phyloP scores from a whole-genome alignment of 2,797 vertebrate species.

The Arnoldichthys spilopterus region DNA sequence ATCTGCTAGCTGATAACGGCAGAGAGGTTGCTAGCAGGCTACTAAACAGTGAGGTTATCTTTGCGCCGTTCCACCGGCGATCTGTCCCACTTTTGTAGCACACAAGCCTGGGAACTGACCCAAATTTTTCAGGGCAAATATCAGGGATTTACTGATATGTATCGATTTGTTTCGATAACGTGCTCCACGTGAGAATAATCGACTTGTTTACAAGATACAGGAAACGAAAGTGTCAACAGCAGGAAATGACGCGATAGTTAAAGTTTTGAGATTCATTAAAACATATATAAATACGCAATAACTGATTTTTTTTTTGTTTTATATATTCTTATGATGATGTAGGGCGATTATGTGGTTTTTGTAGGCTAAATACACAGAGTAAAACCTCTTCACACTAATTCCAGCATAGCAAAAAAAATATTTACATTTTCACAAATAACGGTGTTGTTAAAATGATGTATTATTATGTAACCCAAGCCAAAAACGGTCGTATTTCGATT shows the following conservation, averaged over 20 bases:
- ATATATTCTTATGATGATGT: too few species aligned
- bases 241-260: slow-evolving; percentile 26
- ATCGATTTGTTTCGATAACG: neutral
- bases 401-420: too few species aligned
- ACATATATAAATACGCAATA: too few species aligned
- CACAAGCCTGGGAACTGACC: neutral
- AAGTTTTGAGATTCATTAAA: neutral
- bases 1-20: neutral
- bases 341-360: too few species aligned
- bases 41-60: neutral
- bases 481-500: too few species aligned
- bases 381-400: too few species aligned
- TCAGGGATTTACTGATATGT: neutral
- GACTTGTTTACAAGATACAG: slow-evolving; percentile 44
- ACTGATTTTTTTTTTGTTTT: too few species aligned
- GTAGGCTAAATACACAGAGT: too few species aligned
- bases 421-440: too few species aligned
- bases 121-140: neutral
- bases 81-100: neutral
- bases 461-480: too few species aligned
- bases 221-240: slow-evolving; percentile 14
- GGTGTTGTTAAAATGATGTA: too few species aligned
- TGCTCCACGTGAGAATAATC: neutral
- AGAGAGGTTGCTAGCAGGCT: neutral
- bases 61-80: neutral